Evolutionary conservation across 1,140 invertebrate genomes (phyloP).

Genomic region (Procambarus virginalis): DNA sequence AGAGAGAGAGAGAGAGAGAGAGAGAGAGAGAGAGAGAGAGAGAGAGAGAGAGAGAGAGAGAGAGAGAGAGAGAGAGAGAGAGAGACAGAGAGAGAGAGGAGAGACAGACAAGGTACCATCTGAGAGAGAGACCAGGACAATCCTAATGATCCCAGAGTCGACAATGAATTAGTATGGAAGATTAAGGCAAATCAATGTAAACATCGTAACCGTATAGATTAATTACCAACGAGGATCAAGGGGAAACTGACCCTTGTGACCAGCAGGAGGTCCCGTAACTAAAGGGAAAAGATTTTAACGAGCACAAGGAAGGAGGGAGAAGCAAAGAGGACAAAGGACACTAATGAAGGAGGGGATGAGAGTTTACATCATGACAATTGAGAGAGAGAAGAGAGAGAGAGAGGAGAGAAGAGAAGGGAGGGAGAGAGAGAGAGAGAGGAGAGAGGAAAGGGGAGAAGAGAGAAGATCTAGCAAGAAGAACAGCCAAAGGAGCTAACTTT

Average conservation of each 20-base stretch:
- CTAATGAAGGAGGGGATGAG: background rate
- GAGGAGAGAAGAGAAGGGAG: background rate
- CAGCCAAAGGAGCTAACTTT: too few relatives aligned
- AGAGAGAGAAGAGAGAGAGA: background rate
- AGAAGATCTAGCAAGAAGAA: too few relatives aligned
- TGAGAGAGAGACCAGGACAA: background rate
- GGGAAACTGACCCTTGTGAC: too few relatives aligned
- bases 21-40: background rate
- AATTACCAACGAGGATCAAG: too few relatives aligned
- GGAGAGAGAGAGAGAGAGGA: background rate
- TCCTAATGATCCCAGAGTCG: background rate
- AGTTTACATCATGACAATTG: background rate
- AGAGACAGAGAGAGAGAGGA: background rate
- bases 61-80: background rate
- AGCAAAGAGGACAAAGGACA: too few relatives aligned
- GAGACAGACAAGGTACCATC: background rate
- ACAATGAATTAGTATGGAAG: background rate
- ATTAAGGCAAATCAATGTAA: background rate
- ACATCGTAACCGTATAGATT: too few relatives aligned
- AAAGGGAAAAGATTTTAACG: too few relatives aligned
- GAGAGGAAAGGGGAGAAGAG: too few relatives aligned
- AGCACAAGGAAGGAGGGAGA: too few relatives aligned
- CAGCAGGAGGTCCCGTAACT: too few relatives aligned
- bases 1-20: background rate
- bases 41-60: background rate